Evolutionary conservation across 1,140 invertebrate species (phyloP).

Genomic region (Leguminivora glycinivorella): DNA sequence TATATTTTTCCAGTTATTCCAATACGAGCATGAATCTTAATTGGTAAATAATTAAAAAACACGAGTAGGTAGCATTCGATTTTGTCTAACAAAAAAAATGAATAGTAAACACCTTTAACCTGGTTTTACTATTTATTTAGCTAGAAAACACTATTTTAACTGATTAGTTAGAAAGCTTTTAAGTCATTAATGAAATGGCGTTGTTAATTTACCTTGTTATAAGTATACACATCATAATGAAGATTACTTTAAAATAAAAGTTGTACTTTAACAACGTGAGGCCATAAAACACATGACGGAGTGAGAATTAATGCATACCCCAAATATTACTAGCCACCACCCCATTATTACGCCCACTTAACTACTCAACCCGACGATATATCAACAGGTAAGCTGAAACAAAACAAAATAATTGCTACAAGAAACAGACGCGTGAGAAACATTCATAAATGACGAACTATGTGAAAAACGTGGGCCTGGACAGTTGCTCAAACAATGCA

Average conservation of each 20-base stretch:
- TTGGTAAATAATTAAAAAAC: too few species aligned
- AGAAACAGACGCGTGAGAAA: neutral
- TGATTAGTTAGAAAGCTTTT: too few species aligned
- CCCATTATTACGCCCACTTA: conserved; percentile 12
- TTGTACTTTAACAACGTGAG: conserved; percentile 4
- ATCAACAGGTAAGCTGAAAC: conserved; percentile 6
- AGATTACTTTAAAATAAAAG: neutral
- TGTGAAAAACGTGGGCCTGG: neutral
- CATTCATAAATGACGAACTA: conserved; percentile 10
- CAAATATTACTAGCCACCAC: conserved; percentile 2
- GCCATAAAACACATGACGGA: neutral
- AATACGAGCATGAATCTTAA: too few species aligned
- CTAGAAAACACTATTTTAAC: too few species aligned
- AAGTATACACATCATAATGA: neutral
- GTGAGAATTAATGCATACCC: neutral
- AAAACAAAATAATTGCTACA: neutral
- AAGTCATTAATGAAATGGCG: neutral
- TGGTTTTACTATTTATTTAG: too few species aligned
- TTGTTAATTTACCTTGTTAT: neutral
- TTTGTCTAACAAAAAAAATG: too few species aligned
- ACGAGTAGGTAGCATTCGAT: too few species aligned
- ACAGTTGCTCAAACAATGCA: neutral
- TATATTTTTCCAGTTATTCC: too few species aligned
- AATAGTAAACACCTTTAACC: too few species aligned
- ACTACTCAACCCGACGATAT: conserved; percentile 4